A percentile compares a stretch with the other conserved stretches of the same genome.
phyloP scores from a whole-genome alignment of 2,113 vertebrate species.

The Poecile atricapillus region DNA sequence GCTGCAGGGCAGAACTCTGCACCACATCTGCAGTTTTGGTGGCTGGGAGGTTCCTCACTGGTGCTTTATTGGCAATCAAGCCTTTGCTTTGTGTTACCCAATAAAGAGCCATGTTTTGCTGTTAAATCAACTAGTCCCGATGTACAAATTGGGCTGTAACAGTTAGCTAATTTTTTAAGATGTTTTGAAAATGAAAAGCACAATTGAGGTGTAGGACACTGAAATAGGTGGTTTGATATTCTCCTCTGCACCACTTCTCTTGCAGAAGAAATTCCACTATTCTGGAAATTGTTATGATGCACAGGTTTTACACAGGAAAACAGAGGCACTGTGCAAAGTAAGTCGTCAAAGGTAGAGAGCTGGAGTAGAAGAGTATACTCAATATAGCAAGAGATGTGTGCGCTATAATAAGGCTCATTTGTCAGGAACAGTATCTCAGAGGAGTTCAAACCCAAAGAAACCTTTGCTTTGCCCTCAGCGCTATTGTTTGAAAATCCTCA shows the following conservation, averaged over 20 bases:
- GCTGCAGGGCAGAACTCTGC: neutral
- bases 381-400: neutral
- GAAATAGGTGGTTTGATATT: neutral
- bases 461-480: neutral
- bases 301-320: neutral
- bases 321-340: neutral
- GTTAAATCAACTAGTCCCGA: rapidly evolving
- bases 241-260: neutral
- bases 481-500: neutral
- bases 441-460: neutral
- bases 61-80: neutral
- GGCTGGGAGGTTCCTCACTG: neutral
- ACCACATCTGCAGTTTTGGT: neutral
- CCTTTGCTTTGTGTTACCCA: neutral
- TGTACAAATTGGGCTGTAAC: neutral
- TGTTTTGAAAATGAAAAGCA: neutral
- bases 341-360: neutral
- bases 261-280: neutral
- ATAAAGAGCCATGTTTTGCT: neutral
- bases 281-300: neutral
- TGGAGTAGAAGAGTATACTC: neutral
- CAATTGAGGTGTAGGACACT: neutral
- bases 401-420: neutral
- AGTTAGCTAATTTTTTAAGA: neutral
- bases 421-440: neutral